Evolutionary conservation across 1,140 invertebrate species (phyloP), one percentile per base, ranked within the genome.

Genomic region (Carcinoscorpius rotundicauda): DNA sequence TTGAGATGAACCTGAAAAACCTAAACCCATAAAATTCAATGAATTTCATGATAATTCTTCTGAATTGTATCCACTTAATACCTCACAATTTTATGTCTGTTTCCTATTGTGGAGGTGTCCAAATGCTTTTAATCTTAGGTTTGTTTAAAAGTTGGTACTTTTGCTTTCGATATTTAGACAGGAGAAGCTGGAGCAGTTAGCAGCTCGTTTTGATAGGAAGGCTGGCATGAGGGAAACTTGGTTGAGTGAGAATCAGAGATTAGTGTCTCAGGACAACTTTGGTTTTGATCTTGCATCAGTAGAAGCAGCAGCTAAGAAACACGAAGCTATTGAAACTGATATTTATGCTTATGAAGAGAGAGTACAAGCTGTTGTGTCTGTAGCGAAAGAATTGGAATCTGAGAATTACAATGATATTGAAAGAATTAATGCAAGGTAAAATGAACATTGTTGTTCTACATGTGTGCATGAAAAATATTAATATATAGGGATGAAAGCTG

Each of bases 301-400:
- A 0, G 95, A 99, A 79, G 97, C 97, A 55, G 96, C 97, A 1
- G 96, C 94, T 49, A 99, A 99, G 82, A 99, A 99, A 76, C 97
- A 99, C 76, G 97, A 99, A 79, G 97, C 97, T 51, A 99, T 99
- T 73, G 97, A 99, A 78, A 99, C 97, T 0, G 97, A 99, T 73
- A 99, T 99, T 73, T 93, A 97, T 75, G 96, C 97, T 0, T 99
- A 99, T 73, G 97, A 99, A 79, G 97, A 99, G 77, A 85, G 97
- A 61, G 96, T 99, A 0, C 93, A 98, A 76, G 96, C 97, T 0
- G 96, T 99, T 0, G 94, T 98, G 58, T 89, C 95, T 4, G 96
- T 99, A 0, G 97, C 95, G 53, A 87, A 88, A 65, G 97, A 99
- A 79, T 78, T 99, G 11, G 91, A 98, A 76, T 85, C 91, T 49